Evolutionary conservation across 2,797 vertebrate species (phyloP), one percentile per base, ranked within the genome.

Genomic region (Leucoraja ocellata): DNA sequence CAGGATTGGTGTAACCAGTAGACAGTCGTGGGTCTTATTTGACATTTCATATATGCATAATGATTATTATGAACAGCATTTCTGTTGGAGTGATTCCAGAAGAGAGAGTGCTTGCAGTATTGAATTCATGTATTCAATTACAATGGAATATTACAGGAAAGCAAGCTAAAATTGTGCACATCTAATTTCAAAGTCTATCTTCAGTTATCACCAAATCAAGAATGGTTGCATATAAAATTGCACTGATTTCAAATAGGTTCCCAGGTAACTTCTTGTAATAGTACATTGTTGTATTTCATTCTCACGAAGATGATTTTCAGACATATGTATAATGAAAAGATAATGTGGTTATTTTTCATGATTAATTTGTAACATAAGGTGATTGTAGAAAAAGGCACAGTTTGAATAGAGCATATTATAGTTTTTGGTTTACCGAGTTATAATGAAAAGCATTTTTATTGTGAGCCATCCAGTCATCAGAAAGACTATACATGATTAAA

Each of bases 31-130:
- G 90, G 54, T 92, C 61, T 36, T 76, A 16, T n/a, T 92, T 74
- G 65, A 71, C 46, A 92, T 74, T 76, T 76, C 46, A n/a, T n/a
- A 54, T 9, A 2, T 74, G 39, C 7, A 63, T 86, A 32, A 18
- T 32, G 23, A 73, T 25, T 91, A 71, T 71, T 71, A 61, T 32
- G 36, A 74, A 16, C 90, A 36, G 10, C 16, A 46, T 54, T 74
- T 91, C 74, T 92, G 90, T 21, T 92, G 39, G 39, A 58, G 8
- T 92, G 71, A 73, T 92, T 76, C 25, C 46, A 58, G 68, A 91
- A 92, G 14, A 74, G 18, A 91, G 8, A 76, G 90, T 92, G 13
- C 71, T 76, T 23, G 16, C 14, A 76, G 73, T 92, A 92, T n/a
- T 76, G 39, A 92, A 92, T 92, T 92, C 71, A 36, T 21, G 1